phyloP scores from a whole-genome alignment of 2,888 invertebrate species.

The Leucoma salicis region DNA sequence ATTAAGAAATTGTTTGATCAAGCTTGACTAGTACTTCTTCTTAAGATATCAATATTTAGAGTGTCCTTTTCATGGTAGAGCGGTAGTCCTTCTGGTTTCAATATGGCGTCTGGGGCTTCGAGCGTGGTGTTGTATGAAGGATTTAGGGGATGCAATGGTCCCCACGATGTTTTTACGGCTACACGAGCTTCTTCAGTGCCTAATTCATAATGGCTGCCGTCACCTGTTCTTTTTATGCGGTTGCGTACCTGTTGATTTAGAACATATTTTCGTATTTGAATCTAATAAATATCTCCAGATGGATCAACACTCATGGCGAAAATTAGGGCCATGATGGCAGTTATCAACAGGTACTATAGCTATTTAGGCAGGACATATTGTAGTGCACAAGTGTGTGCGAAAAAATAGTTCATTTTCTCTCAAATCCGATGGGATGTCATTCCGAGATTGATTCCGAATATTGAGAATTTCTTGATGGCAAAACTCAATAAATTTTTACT shows the following conservation, averaged over 20 bases:
- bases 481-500: too few species aligned
- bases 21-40: slow-evolving; percentile 9
- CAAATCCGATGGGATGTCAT: too few species aligned
- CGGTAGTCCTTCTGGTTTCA: slow-evolving; percentile 59
- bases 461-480: too few species aligned
- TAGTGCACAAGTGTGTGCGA: too few species aligned
- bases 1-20: not conserved
- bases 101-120: slow-evolving; percentile 44
- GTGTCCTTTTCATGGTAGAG: slow-evolving; percentile 61
- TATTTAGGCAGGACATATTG: too few species aligned
- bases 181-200: slow-evolving; percentile 58
- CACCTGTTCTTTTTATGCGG: slow-evolving; percentile 84
- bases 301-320: too few species aligned
- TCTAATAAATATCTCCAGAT: not conserved
- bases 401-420: too few species aligned
- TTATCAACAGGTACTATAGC: too few species aligned
- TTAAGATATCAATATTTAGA: slow-evolving; percentile 27
- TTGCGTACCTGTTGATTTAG: slow-evolving; percentile 65
- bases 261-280: not conserved
- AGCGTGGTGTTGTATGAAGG: slow-evolving; percentile 58
- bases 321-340: too few species aligned
- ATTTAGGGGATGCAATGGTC: slow-evolving; percentile 65
- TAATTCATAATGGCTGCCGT: slow-evolving; percentile 83
- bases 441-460: too few species aligned
- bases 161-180: slow-evolving; percentile 49